phyloP scores from a whole-genome alignment of 2,797 vertebrate genomes.

The Hemitrygon akajei region DNA sequence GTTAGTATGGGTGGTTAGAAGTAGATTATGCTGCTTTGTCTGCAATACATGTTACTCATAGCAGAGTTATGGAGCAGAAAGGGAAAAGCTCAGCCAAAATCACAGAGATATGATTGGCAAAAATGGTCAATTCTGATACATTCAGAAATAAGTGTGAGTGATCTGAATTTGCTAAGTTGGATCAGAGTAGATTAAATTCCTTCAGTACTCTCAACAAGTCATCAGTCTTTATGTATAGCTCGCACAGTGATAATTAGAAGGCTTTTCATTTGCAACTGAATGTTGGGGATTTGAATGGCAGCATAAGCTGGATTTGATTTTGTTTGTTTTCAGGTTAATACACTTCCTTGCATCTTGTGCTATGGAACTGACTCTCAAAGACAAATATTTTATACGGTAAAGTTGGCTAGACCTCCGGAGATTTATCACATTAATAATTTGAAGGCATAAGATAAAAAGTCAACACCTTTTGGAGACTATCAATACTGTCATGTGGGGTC shows the following conservation, averaged over 20 bases:
- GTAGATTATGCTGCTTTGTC: no score
- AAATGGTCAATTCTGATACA: no score
- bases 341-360: background rate
- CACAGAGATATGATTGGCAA: no score
- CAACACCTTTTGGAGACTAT: no score
- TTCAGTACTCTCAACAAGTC: background rate
- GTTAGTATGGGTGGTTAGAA: no score
- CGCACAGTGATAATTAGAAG: background rate
- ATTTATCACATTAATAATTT: background rate
- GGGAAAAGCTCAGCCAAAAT: no score
- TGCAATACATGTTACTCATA: no score
- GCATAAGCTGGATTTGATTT: no score
- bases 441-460: background rate
- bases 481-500: no score
- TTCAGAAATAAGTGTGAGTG: no score
- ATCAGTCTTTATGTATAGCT: background rate
- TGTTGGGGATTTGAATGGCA: background rate
- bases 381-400: background rate
- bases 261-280: background rate
- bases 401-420: background rate
- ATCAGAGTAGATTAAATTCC: background rate
- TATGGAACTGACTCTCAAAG: background rate
- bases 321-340: background rate
- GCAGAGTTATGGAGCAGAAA: no score
- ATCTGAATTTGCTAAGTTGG: background rate